Percentiles rank a stretch among this genome's conserved stretches.
Conservation (phyloP, 1,140 invertebrate genomes). For the Orussus abietinus region DNA sequence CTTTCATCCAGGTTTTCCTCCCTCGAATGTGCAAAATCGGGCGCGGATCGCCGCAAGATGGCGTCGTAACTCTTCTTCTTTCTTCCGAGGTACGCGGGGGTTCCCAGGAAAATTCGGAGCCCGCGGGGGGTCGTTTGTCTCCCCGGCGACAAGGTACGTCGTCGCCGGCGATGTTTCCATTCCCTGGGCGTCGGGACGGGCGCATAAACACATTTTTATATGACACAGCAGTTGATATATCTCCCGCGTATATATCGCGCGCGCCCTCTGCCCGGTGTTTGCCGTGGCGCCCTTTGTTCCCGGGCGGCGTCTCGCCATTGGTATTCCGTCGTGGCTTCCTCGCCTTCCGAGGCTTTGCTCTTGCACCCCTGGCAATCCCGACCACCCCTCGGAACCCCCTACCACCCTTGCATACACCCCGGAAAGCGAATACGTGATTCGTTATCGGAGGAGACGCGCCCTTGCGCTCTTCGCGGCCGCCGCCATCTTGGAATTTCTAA, state of each 20-base stretch:
- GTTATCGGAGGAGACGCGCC: not conserved
- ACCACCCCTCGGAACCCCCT: not conserved
- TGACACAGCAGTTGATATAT: conserved; percentile 45
- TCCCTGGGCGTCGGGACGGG: conserved; percentile 22
- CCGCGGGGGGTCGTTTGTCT: not conserved
- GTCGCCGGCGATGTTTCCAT: conserved; percentile 34
- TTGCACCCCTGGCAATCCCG: conserved; percentile 11
- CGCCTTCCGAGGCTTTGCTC: conserved; percentile 29
- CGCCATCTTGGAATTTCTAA: not conserved
- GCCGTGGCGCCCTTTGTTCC: conserved; percentile 35
- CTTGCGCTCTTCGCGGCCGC: no score
- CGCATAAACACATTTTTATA: conserved; percentile 50
- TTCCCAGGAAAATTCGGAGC: not conserved
- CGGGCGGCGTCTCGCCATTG: conserved; percentile 33
- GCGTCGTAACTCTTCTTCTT: no score
- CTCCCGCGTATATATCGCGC: no score
- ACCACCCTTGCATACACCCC: not conserved
- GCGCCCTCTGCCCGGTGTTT: conserved; percentile 18
- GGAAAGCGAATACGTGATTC: conserved; percentile 4
- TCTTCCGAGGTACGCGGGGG: no score
- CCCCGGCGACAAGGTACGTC: conserved; percentile 4
- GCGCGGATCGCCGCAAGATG: no score
- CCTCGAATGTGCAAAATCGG: no score
- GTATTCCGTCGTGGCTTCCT: conserved; percentile 41
- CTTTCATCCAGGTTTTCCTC: no score